Conservation (phyloP, 2,113 vertebrate species). For the Phrynocephalus versicolor region DNA sequence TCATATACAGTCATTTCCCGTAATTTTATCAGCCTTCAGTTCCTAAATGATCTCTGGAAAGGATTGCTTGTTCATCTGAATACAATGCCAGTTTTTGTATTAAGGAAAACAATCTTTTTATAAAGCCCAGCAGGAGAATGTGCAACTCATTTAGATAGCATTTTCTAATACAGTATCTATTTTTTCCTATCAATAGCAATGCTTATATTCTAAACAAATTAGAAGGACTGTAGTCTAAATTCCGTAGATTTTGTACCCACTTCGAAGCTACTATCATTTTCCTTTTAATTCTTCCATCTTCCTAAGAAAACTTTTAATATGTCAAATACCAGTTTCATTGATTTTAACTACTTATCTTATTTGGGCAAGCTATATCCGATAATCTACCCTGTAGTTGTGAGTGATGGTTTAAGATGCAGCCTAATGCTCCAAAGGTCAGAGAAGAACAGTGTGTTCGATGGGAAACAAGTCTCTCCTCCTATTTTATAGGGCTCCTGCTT, state of each 20-base stretch:
- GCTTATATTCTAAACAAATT: slow-evolving; percentile 24
- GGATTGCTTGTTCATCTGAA: slow-evolving; percentile 73
- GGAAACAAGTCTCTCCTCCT: slow-evolving; percentile 83
- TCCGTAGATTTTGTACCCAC: slow-evolving; percentile 42
- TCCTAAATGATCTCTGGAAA: slow-evolving; percentile 76
- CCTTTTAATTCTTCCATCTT: slow-evolving; percentile 61
- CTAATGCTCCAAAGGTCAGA: slow-evolving; percentile 69
- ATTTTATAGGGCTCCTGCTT: slow-evolving; percentile 85
- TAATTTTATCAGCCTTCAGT: slow-evolving; percentile 82
- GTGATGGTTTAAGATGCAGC: slow-evolving; percentile 56
- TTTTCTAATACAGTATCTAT: slow-evolving; percentile 61
- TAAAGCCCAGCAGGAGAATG: slow-evolving; percentile 40
- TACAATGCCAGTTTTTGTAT: slow-evolving; percentile 65
- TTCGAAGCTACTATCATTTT: slow-evolving; percentile 58
- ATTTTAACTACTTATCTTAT: slow-evolving; percentile 64
- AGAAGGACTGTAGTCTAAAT: slow-evolving; percentile 52
- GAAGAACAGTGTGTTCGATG: slow-evolving; percentile 78
- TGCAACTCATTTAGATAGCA: slow-evolving; percentile 42
- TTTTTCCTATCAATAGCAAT: slow-evolving; percentile 46
- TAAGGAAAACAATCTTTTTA: slow-evolving; percentile 70
- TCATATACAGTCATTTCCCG: slow-evolving; percentile 79
- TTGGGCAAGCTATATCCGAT: slow-evolving; percentile 61
- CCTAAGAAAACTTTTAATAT: slow-evolving; percentile 55
- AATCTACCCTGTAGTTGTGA: slow-evolving; percentile 58
- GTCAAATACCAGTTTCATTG: slow-evolving; percentile 60